Conservation (phyloP, 2,888 invertebrate species). For the Himalopsyche anomala region DNA sequence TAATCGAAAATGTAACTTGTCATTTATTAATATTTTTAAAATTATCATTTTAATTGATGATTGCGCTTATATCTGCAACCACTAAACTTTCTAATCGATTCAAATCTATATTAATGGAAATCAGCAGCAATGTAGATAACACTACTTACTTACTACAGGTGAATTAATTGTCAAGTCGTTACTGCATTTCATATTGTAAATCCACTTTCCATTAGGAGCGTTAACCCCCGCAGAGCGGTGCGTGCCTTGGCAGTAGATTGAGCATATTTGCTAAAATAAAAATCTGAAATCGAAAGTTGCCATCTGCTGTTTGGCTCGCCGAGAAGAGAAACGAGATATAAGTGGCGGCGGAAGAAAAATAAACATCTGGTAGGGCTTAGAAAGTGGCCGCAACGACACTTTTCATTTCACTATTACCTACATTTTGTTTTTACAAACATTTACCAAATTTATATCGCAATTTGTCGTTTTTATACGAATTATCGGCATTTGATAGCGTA, state of each 20-base stretch:
- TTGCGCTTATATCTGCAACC: no score
- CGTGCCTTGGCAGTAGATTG: constrained; percentile 11
- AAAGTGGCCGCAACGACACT: neutral
- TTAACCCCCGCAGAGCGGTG: constrained; percentile 26
- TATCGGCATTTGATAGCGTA: no score
- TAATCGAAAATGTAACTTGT: no score
- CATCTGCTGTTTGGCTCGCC: neutral
- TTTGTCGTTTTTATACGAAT: no score
- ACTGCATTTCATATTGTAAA: neutral
- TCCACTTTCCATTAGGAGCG: constrained; percentile 24
- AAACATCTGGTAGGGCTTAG: neutral
- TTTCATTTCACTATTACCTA: constrained; percentile 11
- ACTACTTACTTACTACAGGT: neutral
- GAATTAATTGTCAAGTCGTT: neutral
- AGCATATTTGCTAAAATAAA: neutral
- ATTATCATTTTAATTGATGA: no score
- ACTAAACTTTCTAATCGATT: no score
- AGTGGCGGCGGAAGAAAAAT: neutral
- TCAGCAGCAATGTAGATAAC: no score
- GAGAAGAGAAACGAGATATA: constrained; percentile 7
- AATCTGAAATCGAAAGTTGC: constrained; percentile 35
- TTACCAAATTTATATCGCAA: no score
- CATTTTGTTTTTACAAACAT: neutral
- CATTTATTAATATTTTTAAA: no score
- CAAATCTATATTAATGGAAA: no score